phyloP scores from a whole-genome alignment of 2,797 vertebrate species.

The Toxotes lorentzi region DNA sequence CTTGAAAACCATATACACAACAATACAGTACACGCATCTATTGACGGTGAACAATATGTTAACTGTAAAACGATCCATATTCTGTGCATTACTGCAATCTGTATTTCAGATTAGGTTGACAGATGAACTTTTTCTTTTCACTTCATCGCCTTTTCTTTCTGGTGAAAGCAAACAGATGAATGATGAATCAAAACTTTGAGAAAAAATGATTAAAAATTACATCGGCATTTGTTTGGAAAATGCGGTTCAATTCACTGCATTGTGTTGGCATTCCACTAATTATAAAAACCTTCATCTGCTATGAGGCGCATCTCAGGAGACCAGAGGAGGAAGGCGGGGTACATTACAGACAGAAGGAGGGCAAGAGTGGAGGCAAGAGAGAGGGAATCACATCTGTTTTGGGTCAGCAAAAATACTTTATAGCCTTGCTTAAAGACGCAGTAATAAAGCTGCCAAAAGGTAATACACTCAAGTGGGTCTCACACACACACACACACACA shows the following conservation, averaged over 20 bases:
- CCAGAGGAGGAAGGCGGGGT: slow-evolving; percentile 1
- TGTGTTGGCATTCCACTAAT: slow-evolving; percentile 52
- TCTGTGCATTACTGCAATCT: not conserved
- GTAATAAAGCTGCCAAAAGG: slow-evolving; percentile 42
- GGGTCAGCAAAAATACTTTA: slow-evolving; percentile 69
- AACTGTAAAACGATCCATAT: not conserved
- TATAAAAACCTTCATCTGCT: slow-evolving; percentile 64
- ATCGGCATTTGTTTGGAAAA: slow-evolving; percentile 27
- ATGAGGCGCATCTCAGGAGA: slow-evolving; percentile 60
- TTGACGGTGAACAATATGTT: not conserved
- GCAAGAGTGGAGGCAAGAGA: slow-evolving; percentile 30
- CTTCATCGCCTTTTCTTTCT: not conserved
- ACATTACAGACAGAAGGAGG: slow-evolving; percentile 39
- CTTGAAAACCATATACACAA: not conserved
- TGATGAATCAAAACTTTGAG: slow-evolving; percentile 29
- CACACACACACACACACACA: slow-evolving; percentile 27
- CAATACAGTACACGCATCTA: not conserved
- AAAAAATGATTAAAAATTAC: slow-evolving; percentile 30
- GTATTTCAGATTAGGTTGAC: not conserved
- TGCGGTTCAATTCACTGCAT: slow-evolving; percentile 8
- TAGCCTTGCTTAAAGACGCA: slow-evolving; percentile 48
- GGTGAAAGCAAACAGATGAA: slow-evolving; percentile 21
- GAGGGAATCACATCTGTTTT: slow-evolving; percentile 68
- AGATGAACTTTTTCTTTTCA: not conserved
- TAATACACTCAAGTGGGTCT: slow-evolving; percentile 7